Evolutionary conservation across 2,888 invertebrate species (phyloP).

Genomic region (Callyntrura sp.): DNA sequence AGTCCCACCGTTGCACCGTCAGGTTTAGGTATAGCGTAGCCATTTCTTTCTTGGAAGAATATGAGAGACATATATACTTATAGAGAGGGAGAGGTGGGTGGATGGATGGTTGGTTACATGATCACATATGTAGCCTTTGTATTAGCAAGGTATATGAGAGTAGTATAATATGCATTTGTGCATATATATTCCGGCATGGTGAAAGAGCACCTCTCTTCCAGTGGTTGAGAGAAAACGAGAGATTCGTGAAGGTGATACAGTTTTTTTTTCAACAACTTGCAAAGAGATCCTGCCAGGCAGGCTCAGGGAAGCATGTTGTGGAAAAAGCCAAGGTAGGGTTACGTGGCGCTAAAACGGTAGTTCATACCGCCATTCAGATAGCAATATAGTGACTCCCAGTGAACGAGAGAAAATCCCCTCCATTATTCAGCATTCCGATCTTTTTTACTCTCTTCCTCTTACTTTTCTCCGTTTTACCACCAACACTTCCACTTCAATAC

Average conservation of each 20-base stretch:
- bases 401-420: conserved; percentile 78
- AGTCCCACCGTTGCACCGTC: no score
- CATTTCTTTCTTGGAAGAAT: background rate
- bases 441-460: conserved; percentile 54
- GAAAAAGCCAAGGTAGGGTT: conserved; percentile 39
- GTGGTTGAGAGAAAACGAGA: conserved; percentile 1
- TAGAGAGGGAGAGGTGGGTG: background rate
- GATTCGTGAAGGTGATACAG: conserved; percentile 48
- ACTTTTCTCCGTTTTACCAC: conserved; percentile 49
- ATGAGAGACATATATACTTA: background rate
- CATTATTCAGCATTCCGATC: conserved; percentile 79
- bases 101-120: conserved; percentile 17
- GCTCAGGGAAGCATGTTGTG: conserved; percentile 47
- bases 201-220: background rate
- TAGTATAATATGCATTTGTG: no score
- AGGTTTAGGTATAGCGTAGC: no score
- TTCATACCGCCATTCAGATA: background rate
- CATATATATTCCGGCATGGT: background rate
- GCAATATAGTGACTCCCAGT: conserved; percentile 40
- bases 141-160: no score
- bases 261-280: conserved; percentile 44
- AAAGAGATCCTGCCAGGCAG: conserved; percentile 32
- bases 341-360: background rate
- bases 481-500: conserved; percentile 33
- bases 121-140: conserved; percentile 5